phyloP scores from a whole-genome alignment of 2,113 vertebrate genomes.

The Nibea coibor region DNA sequence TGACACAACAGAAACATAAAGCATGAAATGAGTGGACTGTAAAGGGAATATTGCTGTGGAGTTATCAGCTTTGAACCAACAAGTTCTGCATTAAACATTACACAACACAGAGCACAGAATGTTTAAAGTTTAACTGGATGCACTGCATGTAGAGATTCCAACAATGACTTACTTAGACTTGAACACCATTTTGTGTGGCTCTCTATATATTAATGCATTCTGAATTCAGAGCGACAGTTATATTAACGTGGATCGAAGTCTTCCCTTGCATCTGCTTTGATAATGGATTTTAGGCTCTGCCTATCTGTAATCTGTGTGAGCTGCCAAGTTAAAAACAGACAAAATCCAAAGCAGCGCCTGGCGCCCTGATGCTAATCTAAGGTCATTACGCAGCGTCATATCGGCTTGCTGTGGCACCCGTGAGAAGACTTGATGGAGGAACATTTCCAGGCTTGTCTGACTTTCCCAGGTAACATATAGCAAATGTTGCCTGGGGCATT shows the following conservation, averaged over 20 bases:
- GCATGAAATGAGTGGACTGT: background rate
- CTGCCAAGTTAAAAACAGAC: slow-evolving; percentile 16
- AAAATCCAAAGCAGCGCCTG: background rate
- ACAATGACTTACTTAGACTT: background rate
- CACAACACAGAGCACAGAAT: background rate
- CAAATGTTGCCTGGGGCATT: slow-evolving; percentile 3
- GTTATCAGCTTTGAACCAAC: background rate
- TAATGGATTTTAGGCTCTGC: background rate
- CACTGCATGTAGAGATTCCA: background rate
- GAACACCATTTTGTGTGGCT: background rate
- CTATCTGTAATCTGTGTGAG: slow-evolving; percentile 20
- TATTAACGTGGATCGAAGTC: background rate
- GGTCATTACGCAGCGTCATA: slow-evolving; percentile 10
- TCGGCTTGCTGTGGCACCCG: slow-evolving; percentile 14
- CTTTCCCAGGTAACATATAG: background rate
- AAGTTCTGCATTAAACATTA: background rate
- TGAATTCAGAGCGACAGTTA: background rate
- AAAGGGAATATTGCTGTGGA: background rate
- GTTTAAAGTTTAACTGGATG: background rate
- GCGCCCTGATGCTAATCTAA: slow-evolving; percentile 25
- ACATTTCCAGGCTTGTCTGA: slow-evolving; percentile 15
- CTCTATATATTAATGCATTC: background rate
- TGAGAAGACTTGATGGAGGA: slow-evolving; percentile 18
- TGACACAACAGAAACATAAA: background rate
- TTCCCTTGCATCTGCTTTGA: background rate